Conservation (phyloP, 2,797 vertebrate genomes). For the Channa striata region DNA sequence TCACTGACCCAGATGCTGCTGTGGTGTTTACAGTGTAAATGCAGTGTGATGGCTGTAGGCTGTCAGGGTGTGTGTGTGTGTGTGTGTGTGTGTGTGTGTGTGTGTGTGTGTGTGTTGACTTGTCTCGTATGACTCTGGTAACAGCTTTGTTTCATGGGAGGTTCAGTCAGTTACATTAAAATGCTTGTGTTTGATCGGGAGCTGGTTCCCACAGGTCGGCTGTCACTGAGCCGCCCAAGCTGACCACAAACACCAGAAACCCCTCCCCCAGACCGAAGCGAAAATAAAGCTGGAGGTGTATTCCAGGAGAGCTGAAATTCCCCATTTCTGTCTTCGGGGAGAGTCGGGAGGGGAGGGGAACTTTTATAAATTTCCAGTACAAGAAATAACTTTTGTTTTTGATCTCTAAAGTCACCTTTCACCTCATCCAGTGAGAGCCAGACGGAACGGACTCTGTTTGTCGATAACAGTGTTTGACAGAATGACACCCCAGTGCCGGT, state of each 20-base stretch:
- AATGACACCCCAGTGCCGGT: too few species aligned
- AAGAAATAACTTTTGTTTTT: too few species aligned
- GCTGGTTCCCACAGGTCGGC: conserved; percentile 11
- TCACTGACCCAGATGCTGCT: conserved; percentile 9
- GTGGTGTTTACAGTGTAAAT: conserved; percentile 7
- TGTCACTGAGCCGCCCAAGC: conserved; percentile 3
- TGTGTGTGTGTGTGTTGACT: conserved; percentile 13
- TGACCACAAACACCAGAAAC: conserved; percentile 12
- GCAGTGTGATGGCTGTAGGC: conserved; percentile 1
- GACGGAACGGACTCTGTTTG: too few species aligned
- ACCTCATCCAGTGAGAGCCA: too few species aligned
- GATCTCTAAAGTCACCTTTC: too few species aligned
- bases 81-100: conserved; percentile 24
- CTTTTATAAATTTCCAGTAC: too few species aligned
- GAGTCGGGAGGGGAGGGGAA: too few species aligned
- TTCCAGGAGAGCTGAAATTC: too few species aligned
- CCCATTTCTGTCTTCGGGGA: too few species aligned
- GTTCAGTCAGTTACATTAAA: conserved; percentile 15
- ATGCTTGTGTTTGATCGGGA: conserved; percentile 25
- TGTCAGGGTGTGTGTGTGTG: conserved; percentile 3
- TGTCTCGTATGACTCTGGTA: neutral
- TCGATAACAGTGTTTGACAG: too few species aligned
- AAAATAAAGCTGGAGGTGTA: too few species aligned
- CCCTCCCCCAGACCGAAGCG: neutral
- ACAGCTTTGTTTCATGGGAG: conserved; percentile 17